Conservation (phyloP, 2,797 vertebrate species). For the Acrocephalus scirpaceus region DNA sequence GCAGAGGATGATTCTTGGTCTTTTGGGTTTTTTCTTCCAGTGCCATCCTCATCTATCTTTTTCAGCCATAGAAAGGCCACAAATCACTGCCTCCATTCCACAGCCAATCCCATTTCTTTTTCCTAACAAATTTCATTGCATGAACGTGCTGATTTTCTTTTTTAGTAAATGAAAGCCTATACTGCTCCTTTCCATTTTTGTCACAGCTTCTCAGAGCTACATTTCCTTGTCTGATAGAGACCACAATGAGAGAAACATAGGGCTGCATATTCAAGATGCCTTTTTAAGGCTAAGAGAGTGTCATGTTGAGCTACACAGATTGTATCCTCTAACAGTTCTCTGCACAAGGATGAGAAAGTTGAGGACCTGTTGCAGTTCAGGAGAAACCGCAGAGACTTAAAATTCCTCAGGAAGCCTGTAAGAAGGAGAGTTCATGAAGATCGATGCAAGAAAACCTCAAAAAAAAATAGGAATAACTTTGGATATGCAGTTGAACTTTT, state of each 20-base stretch:
- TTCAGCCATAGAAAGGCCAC: background rate
- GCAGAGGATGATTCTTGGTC: background rate
- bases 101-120: background rate
- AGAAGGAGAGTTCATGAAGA: background rate
- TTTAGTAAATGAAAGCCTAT: background rate
- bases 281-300: background rate
- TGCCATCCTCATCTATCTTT: background rate
- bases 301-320: background rate
- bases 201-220: background rate
- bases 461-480: slow-evolving; percentile 27
- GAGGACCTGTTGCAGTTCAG: background rate
- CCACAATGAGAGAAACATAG: background rate
- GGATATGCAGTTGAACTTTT: slow-evolving; percentile 66
- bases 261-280: background rate
- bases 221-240: background rate
- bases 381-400: background rate
- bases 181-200: background rate
- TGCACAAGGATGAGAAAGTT: background rate
- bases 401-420: background rate
- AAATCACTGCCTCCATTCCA: slow-evolving; percentile 12
- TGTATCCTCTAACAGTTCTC: background rate
- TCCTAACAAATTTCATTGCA: background rate
- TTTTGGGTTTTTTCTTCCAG: background rate
- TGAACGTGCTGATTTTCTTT: background rate
- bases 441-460: background rate